A percentile compares a stretch with the other conserved stretches of the same genome.
Evolutionary conservation across 1,140 invertebrate genomes (phyloP).

Genomic region (Drosophila seguyi): DNA sequence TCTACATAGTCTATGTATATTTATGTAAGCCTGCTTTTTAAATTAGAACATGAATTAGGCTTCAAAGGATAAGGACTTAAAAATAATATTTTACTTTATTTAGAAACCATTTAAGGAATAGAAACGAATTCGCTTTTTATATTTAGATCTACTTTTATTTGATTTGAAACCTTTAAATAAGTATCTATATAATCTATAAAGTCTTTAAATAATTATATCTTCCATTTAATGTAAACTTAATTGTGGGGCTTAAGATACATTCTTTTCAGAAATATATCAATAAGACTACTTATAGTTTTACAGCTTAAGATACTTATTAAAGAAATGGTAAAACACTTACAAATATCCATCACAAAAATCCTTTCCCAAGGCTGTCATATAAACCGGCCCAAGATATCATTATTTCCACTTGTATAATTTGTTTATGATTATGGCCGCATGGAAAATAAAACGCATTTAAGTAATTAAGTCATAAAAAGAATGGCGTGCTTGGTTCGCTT

Average conservation of each 20-base stretch:
- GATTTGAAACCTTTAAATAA: neutral
- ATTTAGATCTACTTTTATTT: neutral
- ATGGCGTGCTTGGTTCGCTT: conserved; percentile 54
- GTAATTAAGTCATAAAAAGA: conserved; percentile 82
- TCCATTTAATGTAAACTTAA: neutral
- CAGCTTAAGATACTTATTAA: neutral
- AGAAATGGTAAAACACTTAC: neutral
- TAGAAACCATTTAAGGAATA: neutral
- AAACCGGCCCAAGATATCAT: conserved; percentile 60
- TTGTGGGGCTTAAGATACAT: neutral
- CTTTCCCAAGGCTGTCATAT: conserved; percentile 30
- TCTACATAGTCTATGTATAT: neutral
- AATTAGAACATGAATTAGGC: neutral
- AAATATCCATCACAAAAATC: conserved; percentile 10
- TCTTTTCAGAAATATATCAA: neutral
- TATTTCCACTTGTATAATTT: conserved; percentile 82
- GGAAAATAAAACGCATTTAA: conserved; percentile 83
- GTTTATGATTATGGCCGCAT: conserved; percentile 80
- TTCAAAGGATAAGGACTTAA: neutral
- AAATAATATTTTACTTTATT: neutral
- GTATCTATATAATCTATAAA: too few relatives aligned
- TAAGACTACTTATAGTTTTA: neutral
- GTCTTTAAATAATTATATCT: neutral
- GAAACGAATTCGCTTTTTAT: neutral
- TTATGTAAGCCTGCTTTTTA: neutral